Conservation (phyloP, 2,888 invertebrate genomes). For the Incurvaria masculella region DNA sequence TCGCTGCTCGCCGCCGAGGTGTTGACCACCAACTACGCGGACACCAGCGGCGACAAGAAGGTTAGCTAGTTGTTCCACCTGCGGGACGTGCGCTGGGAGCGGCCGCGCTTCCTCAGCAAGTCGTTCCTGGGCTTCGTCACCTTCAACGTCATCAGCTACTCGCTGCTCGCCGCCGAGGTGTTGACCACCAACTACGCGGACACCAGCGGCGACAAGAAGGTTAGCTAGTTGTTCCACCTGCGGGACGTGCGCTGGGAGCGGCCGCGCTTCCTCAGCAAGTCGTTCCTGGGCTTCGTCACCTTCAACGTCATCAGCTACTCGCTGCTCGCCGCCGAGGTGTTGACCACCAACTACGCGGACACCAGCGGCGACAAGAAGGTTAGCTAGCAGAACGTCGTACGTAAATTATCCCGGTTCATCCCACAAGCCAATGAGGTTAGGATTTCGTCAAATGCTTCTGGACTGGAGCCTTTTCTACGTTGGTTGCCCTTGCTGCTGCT, state of each 20-base stretch:
- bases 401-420: no score
- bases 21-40: slow-evolving; percentile 53
- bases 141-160: slow-evolving; percentile 86
- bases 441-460: no score
- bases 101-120: slow-evolving; percentile 86
- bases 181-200: slow-evolving; percentile 55
- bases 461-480: no score
- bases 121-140: slow-evolving; percentile 86
- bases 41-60: slow-evolving; percentile 51
- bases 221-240: slow-evolving; percentile 79
- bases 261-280: slow-evolving; percentile 87
- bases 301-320: slow-evolving; percentile 89
- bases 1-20: slow-evolving; percentile 76
- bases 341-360: slow-evolving; percentile 54
- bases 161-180: slow-evolving; percentile 73
- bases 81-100: slow-evolving; percentile 82
- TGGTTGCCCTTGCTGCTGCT: no score
- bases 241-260: slow-evolving; percentile 84
- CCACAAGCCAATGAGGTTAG: no score
- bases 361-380: slow-evolving; percentile 54
- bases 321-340: slow-evolving; percentile 70
- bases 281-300: slow-evolving; percentile 83
- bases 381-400: no score
- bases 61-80: slow-evolving; percentile 64
- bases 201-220: slow-evolving; percentile 52